phyloP scores from a whole-genome alignment of 92 coral and sea anemone genomes.

The Parazoanthus swiftii region DNA sequence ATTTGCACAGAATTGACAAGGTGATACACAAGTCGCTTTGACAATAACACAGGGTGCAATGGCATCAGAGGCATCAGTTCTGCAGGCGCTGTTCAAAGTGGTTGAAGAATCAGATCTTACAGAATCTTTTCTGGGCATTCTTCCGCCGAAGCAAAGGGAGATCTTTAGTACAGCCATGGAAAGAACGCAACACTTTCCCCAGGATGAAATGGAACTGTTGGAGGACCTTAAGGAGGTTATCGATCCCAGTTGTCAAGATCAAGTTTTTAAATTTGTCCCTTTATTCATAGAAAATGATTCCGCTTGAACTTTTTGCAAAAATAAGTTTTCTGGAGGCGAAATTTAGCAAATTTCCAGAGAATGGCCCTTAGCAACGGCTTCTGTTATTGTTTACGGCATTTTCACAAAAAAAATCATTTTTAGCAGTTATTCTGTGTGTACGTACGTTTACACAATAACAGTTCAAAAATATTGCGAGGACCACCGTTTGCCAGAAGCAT shows the following conservation, averaged over 20 bases:
- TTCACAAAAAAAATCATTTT: neutral
- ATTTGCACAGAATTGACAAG: constrained; percentile 34
- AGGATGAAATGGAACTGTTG: constrained; percentile 39
- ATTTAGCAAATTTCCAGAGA: neutral
- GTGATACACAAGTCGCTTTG: constrained; percentile 33
- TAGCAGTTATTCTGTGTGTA: too few relatives aligned
- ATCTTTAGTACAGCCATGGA: constrained; percentile 31
- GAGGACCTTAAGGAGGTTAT: constrained; percentile 37
- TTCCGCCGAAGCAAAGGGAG: constrained; percentile 47
- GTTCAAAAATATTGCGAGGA: constrained; percentile 36
- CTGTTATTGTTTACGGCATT: constrained; percentile 10
- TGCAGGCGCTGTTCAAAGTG: constrained; percentile 34
- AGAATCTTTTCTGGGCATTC: constrained; percentile 26
- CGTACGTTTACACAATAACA: neutral
- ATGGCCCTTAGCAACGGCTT: constrained; percentile 22
- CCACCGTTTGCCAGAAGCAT: constrained; percentile 44
- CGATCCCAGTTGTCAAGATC: neutral
- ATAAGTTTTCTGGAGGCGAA: neutral
- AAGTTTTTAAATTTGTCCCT: constrained; percentile 10
- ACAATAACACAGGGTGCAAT: constrained; percentile 23
- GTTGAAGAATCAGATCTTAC: constrained; percentile 18
- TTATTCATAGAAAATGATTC: neutral
- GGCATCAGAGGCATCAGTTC: constrained; percentile 44
- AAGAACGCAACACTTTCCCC: constrained; percentile 42
- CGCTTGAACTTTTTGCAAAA: constrained; percentile 1